These are phyloP conservation scores for Rachycentron canadum DNA, from an alignment of 2,797 vertebrate genomes.

Conservation along the genomic window DNA sequence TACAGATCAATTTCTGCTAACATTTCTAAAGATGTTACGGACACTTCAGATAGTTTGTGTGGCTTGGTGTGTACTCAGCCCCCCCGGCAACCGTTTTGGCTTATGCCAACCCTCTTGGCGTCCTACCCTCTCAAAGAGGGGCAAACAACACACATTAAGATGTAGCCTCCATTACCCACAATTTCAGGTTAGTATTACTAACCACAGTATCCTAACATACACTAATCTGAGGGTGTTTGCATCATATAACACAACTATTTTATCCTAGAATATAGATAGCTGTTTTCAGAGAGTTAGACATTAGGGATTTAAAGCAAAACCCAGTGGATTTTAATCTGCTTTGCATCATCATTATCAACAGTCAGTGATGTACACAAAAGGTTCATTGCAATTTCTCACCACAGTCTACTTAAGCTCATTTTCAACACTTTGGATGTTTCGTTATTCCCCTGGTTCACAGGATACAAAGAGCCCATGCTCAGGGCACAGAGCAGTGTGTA, in stretches of 20 bases:
- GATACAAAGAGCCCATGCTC: constrained; percentile 61
- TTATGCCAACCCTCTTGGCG: background rate
- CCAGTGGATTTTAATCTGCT: constrained; percentile 9
- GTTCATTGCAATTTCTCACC: constrained; percentile 22
- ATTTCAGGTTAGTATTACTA: background rate
- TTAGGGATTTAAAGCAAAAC: background rate
- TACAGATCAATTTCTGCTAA: background rate
- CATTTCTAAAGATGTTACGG: background rate
- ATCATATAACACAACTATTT: background rate
- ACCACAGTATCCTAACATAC: background rate
- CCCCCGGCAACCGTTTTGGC: background rate
- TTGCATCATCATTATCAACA: constrained; percentile 33
- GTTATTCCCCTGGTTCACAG: constrained; percentile 57
- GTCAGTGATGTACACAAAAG: constrained; percentile 33
- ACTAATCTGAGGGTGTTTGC: background rate
- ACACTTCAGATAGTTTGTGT: too few relatives aligned
- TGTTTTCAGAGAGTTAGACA: constrained; percentile 4
- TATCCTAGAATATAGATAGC: background rate
- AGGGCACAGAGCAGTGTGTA: constrained; percentile 51
- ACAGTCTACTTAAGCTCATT: constrained; percentile 62
- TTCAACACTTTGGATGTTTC: constrained; percentile 53
- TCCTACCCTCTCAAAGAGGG: background rate
- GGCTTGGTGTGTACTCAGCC: background rate
- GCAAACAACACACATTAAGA: too few relatives aligned
- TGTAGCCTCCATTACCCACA: background rate